These are phyloP conservation scores for Bergia puertoricense DNA, from an alignment of 92 coral and sea anemone species.

Conservation along the genomic window DNA sequence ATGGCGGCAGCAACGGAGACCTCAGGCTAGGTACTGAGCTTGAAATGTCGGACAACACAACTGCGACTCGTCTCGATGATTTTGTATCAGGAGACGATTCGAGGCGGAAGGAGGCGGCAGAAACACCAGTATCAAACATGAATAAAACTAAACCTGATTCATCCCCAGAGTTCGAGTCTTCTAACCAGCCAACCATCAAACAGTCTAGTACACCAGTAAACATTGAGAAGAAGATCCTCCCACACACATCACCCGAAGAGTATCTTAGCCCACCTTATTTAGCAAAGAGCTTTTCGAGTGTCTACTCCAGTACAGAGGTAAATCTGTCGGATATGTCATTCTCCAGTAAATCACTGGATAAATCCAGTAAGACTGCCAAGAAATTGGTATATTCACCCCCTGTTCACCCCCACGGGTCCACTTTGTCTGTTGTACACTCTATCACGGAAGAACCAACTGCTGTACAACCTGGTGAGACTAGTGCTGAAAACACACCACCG, in stretches of 20 bases:
- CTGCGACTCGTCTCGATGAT: not conserved
- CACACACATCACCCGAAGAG: constrained; percentile 19
- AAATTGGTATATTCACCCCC: constrained; percentile 38
- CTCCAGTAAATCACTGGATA: constrained; percentile 73
- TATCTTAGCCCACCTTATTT: constrained; percentile 25
- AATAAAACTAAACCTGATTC: not conserved
- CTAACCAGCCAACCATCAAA: not conserved
- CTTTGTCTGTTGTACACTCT: constrained; percentile 19
- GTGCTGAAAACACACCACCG: constrained; percentile 73
- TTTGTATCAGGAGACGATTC: not conserved
- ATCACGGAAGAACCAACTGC: not conserved
- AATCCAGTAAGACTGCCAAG: constrained; percentile 35
- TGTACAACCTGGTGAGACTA: constrained; percentile 25
- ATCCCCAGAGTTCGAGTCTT: not conserved
- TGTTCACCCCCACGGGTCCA: constrained; percentile 4
- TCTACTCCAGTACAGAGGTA: constrained; percentile 71
- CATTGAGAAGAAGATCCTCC: not conserved
- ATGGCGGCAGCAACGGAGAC: not conserved
- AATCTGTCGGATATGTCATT: constrained; percentile 76
- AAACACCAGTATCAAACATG: not conserved
- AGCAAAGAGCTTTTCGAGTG: constrained; percentile 54
- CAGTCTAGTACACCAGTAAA: constrained; percentile 3
- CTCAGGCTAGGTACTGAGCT: not conserved
- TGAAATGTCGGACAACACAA: not conserved
- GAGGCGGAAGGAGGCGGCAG: not conserved